These are phyloP conservation scores for Melipona bicolor DNA, from an alignment of 2,888 invertebrate species.

Conservation along the genomic window DNA sequence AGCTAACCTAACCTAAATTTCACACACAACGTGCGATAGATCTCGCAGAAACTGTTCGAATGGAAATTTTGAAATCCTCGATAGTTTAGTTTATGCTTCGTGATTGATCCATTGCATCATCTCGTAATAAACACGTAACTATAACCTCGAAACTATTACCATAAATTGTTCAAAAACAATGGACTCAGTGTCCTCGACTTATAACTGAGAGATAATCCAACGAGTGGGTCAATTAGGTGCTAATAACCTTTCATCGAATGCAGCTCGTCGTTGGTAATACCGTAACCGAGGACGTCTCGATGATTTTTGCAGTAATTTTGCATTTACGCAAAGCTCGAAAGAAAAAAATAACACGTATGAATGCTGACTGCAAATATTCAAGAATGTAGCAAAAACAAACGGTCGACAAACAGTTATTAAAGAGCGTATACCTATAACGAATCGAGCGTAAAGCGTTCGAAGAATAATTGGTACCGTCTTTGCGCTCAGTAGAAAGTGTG, in stretches of 20 bases:
- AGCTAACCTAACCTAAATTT: conserved; percentile 60
- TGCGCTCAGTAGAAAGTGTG: neutral
- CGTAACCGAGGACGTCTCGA: conserved; percentile 12
- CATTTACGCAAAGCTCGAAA: conserved; percentile 20
- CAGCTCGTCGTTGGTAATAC: neutral
- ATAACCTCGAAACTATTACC: neutral
- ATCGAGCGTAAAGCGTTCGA: conserved; percentile 63
- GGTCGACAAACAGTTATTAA: conserved; percentile 1
- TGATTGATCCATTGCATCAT: neutral
- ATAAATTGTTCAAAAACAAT: neutral
- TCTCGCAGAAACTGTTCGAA: too few relatives aligned
- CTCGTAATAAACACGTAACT: neutral
- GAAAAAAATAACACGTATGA: neutral
- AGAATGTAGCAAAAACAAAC: neutral
- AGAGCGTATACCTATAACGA: conserved; percentile 3
- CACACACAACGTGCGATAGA: neutral
- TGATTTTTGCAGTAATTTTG: conserved; percentile 19
- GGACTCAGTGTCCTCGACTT: neutral
- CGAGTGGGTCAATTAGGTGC: conserved; percentile 44
- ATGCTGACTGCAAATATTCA: neutral
- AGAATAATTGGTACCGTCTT: conserved; percentile 13
- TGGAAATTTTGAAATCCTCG: neutral
- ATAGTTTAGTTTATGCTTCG: neutral
- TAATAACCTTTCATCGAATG: conserved; percentile 48
- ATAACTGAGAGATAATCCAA: conserved; percentile 7